Evolutionary conservation across 2,797 vertebrate species (phyloP), one percentile per base, ranked within the genome.

Genomic region (Masticophis lateralis): DNA sequence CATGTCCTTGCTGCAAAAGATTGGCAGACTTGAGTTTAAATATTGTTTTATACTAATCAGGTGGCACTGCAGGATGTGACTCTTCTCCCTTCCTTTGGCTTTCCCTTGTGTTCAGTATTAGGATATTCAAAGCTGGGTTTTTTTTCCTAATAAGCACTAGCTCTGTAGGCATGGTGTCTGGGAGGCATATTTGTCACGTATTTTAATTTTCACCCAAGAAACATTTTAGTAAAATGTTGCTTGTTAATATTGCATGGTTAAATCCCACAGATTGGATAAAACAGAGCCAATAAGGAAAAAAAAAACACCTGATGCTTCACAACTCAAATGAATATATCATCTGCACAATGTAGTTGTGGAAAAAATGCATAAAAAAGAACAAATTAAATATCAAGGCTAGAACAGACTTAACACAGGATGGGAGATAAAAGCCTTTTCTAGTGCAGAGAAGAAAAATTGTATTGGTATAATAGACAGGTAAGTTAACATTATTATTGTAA

Each of bases 341-440:
- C 94, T 96, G 94, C 86, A 87, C 93, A 95, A 95, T 91, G 93
- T 96, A 96, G 96, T 95, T 96, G 96, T 95, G 95, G 95, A 27
- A 94, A 94, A 96, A 94, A 94, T 94, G 59, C 92, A 95, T 96
- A 3, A 0, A 97, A 97, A 93, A 97, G 97, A 96, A 95, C 96
- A 97, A 96, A 97, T 97, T 96, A 95, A 95, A 97, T 96, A 96
- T 93, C 91, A 92, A 93, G 95, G 96, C 94, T 93, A 94, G 94
- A 96, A 96, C 95, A 96, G 94, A 96, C 94, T 97, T 96, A 95
- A 95, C 89, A 94, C 91, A 95, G 93, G 0, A 92, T 96, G 96
- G 95, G 96, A 97, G 94, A 96, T 95, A 95, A 96, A 96, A 96
- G 86, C 94, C 96, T 97, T 97, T 96, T 97, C 96, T 91, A 86